Base-by-base conservation (phyloP, 2,888 invertebrate genomes). In the Stenodema calcarata region DNA sequence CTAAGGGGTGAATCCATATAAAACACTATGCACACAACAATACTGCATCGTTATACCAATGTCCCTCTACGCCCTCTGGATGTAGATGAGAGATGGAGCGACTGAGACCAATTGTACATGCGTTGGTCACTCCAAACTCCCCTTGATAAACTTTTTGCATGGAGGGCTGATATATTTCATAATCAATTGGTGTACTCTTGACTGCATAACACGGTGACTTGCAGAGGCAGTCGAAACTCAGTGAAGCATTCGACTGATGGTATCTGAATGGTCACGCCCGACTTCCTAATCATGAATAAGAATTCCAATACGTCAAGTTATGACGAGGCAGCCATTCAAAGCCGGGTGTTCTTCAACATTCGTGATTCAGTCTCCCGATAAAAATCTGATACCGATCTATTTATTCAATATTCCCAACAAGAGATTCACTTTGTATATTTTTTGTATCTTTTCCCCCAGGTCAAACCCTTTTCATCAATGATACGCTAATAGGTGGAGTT, bases 221-320 rank as follows among this genome's bases (percentile, higher is more conserved):
- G 50, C 35, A 7, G 50, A 50, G n/a, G n/a, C n/a, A 70, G 30
- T 1, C 23, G 70, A 30, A 14, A 70, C 70, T 23, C 27, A 14
- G 27, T 12, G 70, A 30, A 18, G 30, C 28, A 70, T 2, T n/a
- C 11, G 28, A 1, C 30, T 70, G 73, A 75, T 75, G 35, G 30
- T 75, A 75, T 75, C 73, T 75, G 28, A 75, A 75, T 75, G 73
- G 73, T 35, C 35, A 75, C 73, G 73, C 35, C 73, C 30, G 30
- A 35, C 73, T 30, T n/a, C 70, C 27, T 70, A 70, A 70, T 70
- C 70, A 30, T 70, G 70, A 70, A 70, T 70, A 70, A 30, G 30
- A 70, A 35, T 41, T 75, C 41, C 73, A n/a, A 75, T n/a, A 30
- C 73, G 73, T 75, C 73, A 75, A 75, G 73, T 41, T 35, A n/a